Evolutionary conservation across 2,888 invertebrate species (phyloP), one percentile per base, ranked within the genome.

Genomic region (Zeuzera pyrina): DNA sequence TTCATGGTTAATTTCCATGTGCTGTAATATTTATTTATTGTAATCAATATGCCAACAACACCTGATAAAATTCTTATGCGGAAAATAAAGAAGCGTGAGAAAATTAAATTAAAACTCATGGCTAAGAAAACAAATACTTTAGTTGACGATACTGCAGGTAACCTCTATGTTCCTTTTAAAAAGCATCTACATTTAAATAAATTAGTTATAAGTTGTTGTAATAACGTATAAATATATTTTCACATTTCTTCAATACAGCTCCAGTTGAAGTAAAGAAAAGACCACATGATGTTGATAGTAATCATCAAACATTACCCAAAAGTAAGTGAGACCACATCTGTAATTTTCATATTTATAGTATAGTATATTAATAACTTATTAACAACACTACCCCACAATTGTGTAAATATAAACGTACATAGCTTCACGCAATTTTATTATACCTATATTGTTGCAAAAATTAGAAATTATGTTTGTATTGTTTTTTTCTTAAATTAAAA

Each of bases 51-150:
- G 88, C 87, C 87, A 27, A 76, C 88, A 2, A 88, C 87, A 2
- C 88, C 87, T 33, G 91, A 92, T 41, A 91, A 90, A 71, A 85
- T 92, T 30, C 72, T 92, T 13, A 87, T 91, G 86, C 84, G 90
- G 33, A 93, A 93, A 72, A 91, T 93, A 16, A 92, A 89, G 42
- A 92, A 92, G 52, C 85, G 90, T 0, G 92, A 92, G 49, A 89
- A 90, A 49, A 88, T 87, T 43, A 93, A 90, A 57, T 57, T 87
- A 14, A 86, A 87, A 43, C 53, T 89, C 6, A 56, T 59, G 7
- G 63, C 65, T 30, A 48, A 88, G 46, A 88, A 89, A 56, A 78
- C 88, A 33, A 47, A 47, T 30, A 35, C 34, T 47, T 41, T 51
- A 59, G 67, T 12, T 28, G 14, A 10, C 3, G 5, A 12, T 12